Conservation (phyloP, 2,888 invertebrate species). For the Formica aserva region DNA sequence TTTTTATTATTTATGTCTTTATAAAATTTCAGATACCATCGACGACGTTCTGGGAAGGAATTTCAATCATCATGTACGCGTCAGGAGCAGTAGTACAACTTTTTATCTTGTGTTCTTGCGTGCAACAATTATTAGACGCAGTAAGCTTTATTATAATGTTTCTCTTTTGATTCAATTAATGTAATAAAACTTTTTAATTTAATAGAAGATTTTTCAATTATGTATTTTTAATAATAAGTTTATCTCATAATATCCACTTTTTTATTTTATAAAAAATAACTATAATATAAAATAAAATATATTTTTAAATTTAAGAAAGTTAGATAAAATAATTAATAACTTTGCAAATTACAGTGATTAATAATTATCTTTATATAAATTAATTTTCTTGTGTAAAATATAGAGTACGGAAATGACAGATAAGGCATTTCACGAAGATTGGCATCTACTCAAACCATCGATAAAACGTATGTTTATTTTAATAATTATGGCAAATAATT, state of each 20-base stretch:
- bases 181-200: neutral
- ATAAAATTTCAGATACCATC: conserved; percentile 16
- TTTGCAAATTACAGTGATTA: neutral
- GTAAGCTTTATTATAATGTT: conserved; percentile 61
- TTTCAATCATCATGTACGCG: conserved; percentile 55
- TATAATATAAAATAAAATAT: neutral
- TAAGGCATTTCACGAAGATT: conserved; percentile 71
- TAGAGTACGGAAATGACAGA: conserved; percentile 73
- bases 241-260: neutral
- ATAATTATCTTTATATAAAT: neutral
- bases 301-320: neutral
- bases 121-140: conserved; percentile 75
- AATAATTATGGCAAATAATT: conserved; percentile 66
- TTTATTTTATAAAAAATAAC: neutral
- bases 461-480: conserved; percentile 56
- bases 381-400: neutral
- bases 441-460: conserved; percentile 62
- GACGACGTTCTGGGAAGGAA: conserved; percentile 14
- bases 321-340: neutral
- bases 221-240: neutral
- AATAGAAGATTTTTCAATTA: neutral
- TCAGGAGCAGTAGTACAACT: conserved; percentile 67
- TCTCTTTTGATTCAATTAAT: neutral
- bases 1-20: conserved; percentile 3
- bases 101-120: conserved; percentile 73